Percentiles rank a stretch among this genome's conserved stretches.
Conservation (phyloP, 1,140 invertebrate genomes). For the Aphelenchoides avenae region DNA sequence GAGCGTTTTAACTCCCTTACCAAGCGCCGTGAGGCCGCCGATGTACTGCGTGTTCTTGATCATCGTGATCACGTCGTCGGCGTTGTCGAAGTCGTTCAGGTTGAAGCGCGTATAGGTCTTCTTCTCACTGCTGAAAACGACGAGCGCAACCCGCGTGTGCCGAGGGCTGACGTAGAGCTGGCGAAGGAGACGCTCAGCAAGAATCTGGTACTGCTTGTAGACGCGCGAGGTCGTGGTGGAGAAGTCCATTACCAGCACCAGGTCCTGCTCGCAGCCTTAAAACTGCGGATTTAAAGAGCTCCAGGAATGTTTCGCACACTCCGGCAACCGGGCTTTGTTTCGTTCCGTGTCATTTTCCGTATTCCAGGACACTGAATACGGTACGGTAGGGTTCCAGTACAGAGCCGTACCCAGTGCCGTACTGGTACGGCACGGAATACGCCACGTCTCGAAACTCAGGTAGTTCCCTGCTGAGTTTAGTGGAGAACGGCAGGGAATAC, state of each 20-base stretch:
- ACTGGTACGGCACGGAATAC: no score
- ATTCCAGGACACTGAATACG: no score
- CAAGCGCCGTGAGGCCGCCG: constrained; percentile 54
- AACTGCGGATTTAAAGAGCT: background rate
- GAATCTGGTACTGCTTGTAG: constrained; percentile 42
- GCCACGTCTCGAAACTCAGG: no score
- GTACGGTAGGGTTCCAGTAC: no score
- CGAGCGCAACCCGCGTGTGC: constrained; percentile 54
- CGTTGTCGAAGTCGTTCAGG: constrained; percentile 47
- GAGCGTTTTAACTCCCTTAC: constrained; percentile 19
- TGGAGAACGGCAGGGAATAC: no score
- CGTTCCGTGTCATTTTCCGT: no score
- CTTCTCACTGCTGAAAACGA: constrained; percentile 44
- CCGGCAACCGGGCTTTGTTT: no score
- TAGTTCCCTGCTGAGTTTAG: no score
- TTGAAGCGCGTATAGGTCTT: constrained; percentile 52
- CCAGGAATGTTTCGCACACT: background rate
- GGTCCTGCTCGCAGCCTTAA: constrained; percentile 42
- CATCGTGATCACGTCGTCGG: constrained; percentile 45
- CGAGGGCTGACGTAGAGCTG: constrained; percentile 49
- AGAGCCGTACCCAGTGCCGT: no score
- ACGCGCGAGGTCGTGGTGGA: constrained; percentile 54
- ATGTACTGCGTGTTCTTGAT: constrained; percentile 45
- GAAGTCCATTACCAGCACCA: constrained; percentile 56
- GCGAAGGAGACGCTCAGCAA: constrained; percentile 41